Conservation (phyloP, 2,113 vertebrate genomes). For the Nymphicus hollandicus region DNA sequence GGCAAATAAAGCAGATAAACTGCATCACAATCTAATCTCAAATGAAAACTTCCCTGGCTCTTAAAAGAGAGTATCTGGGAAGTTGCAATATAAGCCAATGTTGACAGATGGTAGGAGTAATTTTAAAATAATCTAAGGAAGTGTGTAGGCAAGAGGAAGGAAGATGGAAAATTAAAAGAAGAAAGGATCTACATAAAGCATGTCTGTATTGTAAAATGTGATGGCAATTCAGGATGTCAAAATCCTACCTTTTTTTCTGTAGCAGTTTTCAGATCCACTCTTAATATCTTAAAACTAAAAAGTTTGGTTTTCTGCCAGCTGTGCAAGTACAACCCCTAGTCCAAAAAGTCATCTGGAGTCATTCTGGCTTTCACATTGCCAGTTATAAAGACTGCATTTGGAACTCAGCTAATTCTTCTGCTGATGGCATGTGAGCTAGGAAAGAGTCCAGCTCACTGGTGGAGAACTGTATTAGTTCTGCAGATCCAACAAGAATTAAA, state of each 20-base stretch:
- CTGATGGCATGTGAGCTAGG: not conserved
- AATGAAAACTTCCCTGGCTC: not conserved
- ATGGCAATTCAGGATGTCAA: not conserved
- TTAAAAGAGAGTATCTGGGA: not conserved
- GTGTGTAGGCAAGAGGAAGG: not conserved
- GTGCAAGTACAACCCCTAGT: not conserved
- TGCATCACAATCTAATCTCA: not conserved
- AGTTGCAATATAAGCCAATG: not conserved
- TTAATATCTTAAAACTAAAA: not conserved
- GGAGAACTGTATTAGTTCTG: conserved; percentile 2
- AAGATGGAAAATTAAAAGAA: conserved; percentile 25
- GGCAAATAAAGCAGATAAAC: not conserved
- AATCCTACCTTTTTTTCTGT: not conserved
- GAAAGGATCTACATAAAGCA: not conserved
- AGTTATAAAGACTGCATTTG: not conserved
- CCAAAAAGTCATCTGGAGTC: conserved; percentile 21
- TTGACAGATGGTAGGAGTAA: conserved; percentile 15
- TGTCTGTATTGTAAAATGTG: not conserved
- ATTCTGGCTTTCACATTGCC: conserved; percentile 39
- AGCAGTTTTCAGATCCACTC: not conserved
- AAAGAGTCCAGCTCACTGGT: conserved; percentile 13
- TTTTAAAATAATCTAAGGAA: conserved; percentile 20
- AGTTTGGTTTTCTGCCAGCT: not conserved
- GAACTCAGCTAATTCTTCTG: conserved; percentile 10
- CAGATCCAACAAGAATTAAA: not conserved